Percentiles rank a stretch among this genome's conserved stretches.
Conservation (phyloP, 2,797 vertebrate genomes). For the Nyctibius grandis region DNA sequence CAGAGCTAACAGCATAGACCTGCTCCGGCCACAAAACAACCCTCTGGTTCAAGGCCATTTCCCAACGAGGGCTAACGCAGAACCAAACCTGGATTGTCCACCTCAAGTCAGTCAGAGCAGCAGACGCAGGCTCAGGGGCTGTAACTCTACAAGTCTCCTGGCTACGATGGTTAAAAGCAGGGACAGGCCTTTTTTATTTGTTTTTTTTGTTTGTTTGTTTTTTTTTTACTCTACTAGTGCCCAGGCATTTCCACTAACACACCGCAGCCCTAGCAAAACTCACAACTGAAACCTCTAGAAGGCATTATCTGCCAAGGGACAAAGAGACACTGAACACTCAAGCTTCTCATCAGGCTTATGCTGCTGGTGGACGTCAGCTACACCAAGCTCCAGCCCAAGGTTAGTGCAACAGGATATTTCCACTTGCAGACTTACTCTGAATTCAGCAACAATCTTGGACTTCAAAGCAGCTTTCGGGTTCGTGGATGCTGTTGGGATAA, state of each 20-base stretch:
- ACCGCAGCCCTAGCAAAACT: not conserved
- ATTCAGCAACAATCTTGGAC: slow-evolving; percentile 97
- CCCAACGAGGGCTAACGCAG: fast-evolving
- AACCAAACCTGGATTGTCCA: fast-evolving
- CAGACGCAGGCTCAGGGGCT: not conserved
- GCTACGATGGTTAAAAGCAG: not conserved
- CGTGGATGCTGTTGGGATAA: slow-evolving; percentile 71
- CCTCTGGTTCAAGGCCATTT: fast-evolving
- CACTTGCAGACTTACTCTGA: slow-evolving; percentile 83
- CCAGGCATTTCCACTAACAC: not conserved
- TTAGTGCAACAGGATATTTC: not conserved
- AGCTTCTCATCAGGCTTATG: not conserved
- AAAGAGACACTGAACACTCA: not conserved
- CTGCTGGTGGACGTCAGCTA: not conserved
- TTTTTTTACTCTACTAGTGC: not conserved
- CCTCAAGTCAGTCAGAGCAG: not conserved
- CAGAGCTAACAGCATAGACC: not conserved
- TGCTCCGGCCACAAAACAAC: not conserved
- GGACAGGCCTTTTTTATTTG: not conserved
- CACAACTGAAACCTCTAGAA: not conserved
- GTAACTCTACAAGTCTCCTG: not conserved
- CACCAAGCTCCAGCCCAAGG: not conserved
- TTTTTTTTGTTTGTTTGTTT: not conserved
- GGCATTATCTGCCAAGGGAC: not conserved
- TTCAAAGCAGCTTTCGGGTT: slow-evolving; percentile 91